Conservation (phyloP, 2,888 invertebrate species). For the Malthinus flaveolus region DNA sequence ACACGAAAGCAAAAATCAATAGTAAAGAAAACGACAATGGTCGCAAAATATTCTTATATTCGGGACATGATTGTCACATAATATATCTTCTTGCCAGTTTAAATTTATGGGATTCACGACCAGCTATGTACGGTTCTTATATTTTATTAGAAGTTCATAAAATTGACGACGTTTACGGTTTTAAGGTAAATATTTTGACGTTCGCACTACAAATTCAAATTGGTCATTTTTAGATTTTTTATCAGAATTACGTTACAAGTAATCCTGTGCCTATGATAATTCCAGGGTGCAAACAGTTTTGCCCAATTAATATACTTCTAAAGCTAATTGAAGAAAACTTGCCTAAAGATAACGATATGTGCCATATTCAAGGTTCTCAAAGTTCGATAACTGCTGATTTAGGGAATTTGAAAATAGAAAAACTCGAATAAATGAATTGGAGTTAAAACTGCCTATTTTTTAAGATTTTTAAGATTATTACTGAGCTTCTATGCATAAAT, state of each 20-base stretch:
- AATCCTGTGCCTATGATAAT: background rate
- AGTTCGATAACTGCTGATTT: too few species aligned
- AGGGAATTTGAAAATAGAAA: too few species aligned
- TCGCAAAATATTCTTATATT: conserved; percentile 62
- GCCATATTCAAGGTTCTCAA: background rate
- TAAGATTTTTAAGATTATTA: too few species aligned
- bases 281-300: background rate
- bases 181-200: conserved; percentile 5
- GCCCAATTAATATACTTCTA: background rate
- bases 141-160: conserved; percentile 27
- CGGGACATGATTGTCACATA: conserved; percentile 69
- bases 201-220: background rate
- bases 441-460: too few species aligned
- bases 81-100: conserved; percentile 62
- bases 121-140: conserved; percentile 24
- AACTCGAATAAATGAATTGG: too few species aligned
- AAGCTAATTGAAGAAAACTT: background rate
- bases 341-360: background rate
- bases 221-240: background rate
- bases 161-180: conserved; percentile 47
- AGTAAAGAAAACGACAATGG: conserved; percentile 55
- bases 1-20: conserved; percentile 57
- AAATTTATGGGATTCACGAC: conserved; percentile 60
- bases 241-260: background rate
- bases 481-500: too few species aligned